These are phyloP conservation scores for Leptinotarsa tumamoca DNA, from an alignment of 2,888 invertebrate species.

Conservation along the genomic window DNA sequence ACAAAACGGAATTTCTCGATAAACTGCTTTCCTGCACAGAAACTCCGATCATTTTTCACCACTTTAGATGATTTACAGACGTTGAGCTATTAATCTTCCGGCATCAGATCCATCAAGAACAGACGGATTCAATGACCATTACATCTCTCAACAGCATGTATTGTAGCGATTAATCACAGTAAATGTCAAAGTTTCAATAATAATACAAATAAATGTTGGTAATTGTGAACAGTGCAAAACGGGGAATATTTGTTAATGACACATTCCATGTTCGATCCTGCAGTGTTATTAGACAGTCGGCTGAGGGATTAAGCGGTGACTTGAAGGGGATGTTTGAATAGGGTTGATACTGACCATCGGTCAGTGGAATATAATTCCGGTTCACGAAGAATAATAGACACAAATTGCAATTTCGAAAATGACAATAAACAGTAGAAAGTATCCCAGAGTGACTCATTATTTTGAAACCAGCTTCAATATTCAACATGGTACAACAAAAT, in stretches of 20 bases:
- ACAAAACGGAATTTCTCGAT: neutral
- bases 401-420: neutral
- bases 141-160: constrained; percentile 41
- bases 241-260: constrained; percentile 61
- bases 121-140: constrained; percentile 38
- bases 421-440: neutral
- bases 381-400: constrained; percentile 7
- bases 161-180: constrained; percentile 53
- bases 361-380: constrained; percentile 54
- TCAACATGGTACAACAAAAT: neutral
- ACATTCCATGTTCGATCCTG: constrained; percentile 51
- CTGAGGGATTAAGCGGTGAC: constrained; percentile 66
- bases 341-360: constrained; percentile 62
- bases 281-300: constrained; percentile 35
- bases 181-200: constrained; percentile 55
- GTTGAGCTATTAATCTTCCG: constrained; percentile 36
- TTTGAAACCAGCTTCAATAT: neutral
- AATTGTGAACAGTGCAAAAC: constrained; percentile 45
- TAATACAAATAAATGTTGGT: constrained; percentile 53
- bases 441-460: neutral
- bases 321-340: constrained; percentile 58
- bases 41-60: constrained; percentile 17
- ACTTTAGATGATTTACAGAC: constrained; percentile 29
- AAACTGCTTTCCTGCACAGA: neutral
- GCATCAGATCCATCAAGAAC: constrained; percentile 38